phyloP scores from a whole-genome alignment of 2,797 vertebrate species.

The Argyrosomus regius region DNA sequence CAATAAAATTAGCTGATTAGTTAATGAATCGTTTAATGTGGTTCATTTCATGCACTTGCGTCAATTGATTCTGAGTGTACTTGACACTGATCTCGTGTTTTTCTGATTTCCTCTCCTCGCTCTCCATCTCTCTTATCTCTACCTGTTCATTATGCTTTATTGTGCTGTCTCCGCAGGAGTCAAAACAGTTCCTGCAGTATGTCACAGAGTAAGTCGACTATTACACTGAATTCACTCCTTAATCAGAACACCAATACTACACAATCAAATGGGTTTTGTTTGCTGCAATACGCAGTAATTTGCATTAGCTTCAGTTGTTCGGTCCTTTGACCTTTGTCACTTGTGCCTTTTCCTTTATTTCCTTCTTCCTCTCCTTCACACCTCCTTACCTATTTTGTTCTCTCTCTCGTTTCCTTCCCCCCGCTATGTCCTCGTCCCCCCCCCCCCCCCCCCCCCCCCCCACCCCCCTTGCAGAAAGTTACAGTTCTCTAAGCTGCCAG shows the following conservation, averaged over 20 bases:
- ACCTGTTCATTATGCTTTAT: constrained; percentile 55
- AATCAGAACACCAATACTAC: constrained; percentile 51
- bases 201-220: constrained; percentile 88
- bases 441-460: neutral
- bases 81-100: constrained; percentile 27
- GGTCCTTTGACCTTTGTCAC: neutral
- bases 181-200: constrained; percentile 92
- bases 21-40: constrained; percentile 24
- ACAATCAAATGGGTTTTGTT: constrained; percentile 59
- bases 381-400: neutral
- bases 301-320: constrained; percentile 39
- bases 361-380: neutral
- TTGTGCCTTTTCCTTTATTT: neutral
- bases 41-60: constrained; percentile 14
- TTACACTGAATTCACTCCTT: constrained; percentile 44
- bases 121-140: constrained; percentile 25
- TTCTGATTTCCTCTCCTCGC: constrained; percentile 22
- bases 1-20: constrained; percentile 37
- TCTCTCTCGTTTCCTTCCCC: neutral
- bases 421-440: neutral
- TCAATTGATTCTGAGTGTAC: constrained; percentile 26
- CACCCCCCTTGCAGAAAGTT: constrained; percentile 80
- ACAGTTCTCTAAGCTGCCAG: constrained; percentile 87
- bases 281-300: constrained; percentile 41
- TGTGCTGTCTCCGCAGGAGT: constrained; percentile 87